Percentiles rank a stretch among this genome's conserved stretches.
Evolutionary conservation across 2,888 invertebrate species (phyloP).

Genomic region (Baronia brevicornis): DNA sequence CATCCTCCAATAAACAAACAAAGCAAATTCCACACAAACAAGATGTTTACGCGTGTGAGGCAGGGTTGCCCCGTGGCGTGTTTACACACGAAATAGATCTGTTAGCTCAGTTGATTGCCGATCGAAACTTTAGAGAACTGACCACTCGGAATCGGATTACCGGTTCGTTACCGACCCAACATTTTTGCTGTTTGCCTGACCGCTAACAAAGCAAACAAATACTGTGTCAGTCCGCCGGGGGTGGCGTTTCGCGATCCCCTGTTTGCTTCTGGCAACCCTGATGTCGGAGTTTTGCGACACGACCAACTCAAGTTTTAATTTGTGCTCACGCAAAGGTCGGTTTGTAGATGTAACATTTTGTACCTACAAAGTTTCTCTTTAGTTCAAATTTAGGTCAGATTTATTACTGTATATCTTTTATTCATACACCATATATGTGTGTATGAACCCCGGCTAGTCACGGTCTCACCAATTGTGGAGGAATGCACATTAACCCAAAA

Average conservation of each 20-base stretch:
- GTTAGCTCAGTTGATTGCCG: conserved; percentile 65
- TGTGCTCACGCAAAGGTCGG: background rate
- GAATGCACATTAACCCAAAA: too few relatives aligned
- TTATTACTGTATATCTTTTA: too few relatives aligned
- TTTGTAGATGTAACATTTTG: background rate
- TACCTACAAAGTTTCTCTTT: conserved; percentile 7
- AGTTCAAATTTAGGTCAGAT: too few relatives aligned
- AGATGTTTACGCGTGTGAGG: conserved; percentile 10
- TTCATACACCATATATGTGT: too few relatives aligned
- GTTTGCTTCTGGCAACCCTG: conserved; percentile 42
- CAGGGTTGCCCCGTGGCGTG: conserved; percentile 39
- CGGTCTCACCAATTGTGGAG: too few relatives aligned
- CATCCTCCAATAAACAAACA: conserved; percentile 15
- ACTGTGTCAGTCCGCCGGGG: conserved; percentile 31
- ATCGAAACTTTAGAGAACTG: conserved; percentile 65
- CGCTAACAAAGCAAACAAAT: conserved; percentile 57
- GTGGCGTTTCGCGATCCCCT: conserved; percentile 28
- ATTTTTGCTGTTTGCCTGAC: conserved; percentile 61
- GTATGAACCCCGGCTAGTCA: too few relatives aligned
- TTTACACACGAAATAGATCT: conserved; percentile 63
- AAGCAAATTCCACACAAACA: conserved; percentile 14
- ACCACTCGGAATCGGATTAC: conserved; percentile 67
- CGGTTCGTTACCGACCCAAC: conserved; percentile 53
- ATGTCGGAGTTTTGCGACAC: conserved; percentile 20
- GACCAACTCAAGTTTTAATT: conserved; percentile 25